Conservation (phyloP, 2,113 vertebrate species). For the Podarcis muralis region DNA sequence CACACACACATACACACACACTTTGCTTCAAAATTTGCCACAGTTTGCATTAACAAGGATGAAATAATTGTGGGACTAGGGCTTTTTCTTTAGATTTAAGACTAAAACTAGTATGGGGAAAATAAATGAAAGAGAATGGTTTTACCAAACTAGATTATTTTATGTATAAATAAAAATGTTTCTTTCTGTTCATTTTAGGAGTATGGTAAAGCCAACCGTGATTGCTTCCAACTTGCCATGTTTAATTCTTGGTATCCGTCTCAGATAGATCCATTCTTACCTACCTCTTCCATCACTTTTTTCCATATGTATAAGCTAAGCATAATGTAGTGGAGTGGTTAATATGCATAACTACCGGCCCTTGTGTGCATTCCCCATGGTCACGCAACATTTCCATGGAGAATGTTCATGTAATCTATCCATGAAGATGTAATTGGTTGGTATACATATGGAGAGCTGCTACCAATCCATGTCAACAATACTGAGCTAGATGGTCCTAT, state of each 20-base stretch:
- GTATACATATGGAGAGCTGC: no score
- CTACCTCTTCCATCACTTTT: not conserved
- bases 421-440: no score
- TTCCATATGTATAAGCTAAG: not conserved
- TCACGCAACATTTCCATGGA: no score
- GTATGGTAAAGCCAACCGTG: not conserved
- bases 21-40: not conserved
- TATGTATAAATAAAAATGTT: not conserved
- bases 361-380: no score
- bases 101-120: not conserved
- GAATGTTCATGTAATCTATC: no score
- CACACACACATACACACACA: not conserved
- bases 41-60: not conserved
- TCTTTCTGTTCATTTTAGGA: not conserved
- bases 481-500: no score
- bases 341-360: no score
- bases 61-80: not conserved
- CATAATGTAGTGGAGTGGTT: no score
- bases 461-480: no score
- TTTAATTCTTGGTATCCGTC: not conserved
- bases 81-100: not conserved
- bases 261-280: not conserved
- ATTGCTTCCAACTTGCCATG: not conserved
- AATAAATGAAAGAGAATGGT: not conserved
- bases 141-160: not conserved